A percentile compares a stretch with the other conserved stretches of the same genome.
phyloP scores from a whole-genome alignment of 2,888 invertebrate species.

The Spialia ferax region DNA sequence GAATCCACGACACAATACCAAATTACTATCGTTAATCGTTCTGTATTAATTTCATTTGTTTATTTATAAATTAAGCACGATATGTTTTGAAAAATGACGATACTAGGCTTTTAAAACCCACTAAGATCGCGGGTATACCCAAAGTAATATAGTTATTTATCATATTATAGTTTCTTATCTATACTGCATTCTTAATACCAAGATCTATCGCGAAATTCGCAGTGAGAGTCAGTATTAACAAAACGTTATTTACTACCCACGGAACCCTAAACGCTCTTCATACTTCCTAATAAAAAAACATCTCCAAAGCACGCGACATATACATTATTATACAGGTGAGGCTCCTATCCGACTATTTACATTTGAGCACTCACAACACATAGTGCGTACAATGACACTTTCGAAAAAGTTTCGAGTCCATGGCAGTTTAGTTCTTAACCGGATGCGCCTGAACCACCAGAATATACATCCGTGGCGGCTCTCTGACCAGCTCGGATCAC shows the following conservation, averaged over 20 bases:
- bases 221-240: too few species aligned
- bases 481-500: slow-evolving; percentile 87
- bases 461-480: slow-evolving; percentile 80
- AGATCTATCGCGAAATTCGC: too few species aligned
- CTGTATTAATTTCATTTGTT: too few species aligned
- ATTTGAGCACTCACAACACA: slow-evolving; percentile 81
- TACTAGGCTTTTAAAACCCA: too few species aligned
- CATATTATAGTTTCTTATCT: too few species aligned
- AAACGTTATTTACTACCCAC: neutral
- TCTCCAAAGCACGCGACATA: slow-evolving; percentile 17
- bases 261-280: neutral
- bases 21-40: too few species aligned
- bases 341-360: slow-evolving; percentile 52
- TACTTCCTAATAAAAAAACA: neutral
- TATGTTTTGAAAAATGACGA: too few species aligned
- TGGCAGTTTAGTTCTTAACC: slow-evolving; percentile 51
- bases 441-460: slow-evolving; percentile 76
- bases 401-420: slow-evolving; percentile 78
- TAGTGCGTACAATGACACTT: slow-evolving; percentile 83
- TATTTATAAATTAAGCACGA: too few species aligned
- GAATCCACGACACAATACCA: too few species aligned
- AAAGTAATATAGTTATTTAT: too few species aligned
- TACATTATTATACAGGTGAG: slow-evolving; percentile 33
- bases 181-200: too few species aligned
- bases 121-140: too few species aligned